Base-by-base conservation (phyloP, 1,140 invertebrate species). In the Lepidurus couesii region DNA sequence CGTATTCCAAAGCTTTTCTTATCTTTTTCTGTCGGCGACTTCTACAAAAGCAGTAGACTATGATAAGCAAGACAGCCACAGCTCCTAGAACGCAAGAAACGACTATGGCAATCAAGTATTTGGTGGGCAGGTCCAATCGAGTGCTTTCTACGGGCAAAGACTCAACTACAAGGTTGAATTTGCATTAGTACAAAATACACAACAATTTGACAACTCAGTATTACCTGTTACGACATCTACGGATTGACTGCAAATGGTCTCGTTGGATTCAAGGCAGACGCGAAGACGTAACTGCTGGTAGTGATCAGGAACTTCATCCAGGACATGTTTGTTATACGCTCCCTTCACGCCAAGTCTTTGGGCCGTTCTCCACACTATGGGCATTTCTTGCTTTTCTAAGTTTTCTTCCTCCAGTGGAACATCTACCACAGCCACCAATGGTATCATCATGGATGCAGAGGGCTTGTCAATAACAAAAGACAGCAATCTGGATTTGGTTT, bases 1-100 rank as follows among this genome's bases (percentile, higher is more conserved):
- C 93, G 91, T 94, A 93, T 86, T 95, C 93, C 84, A 94, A 94
- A 84, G 95, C 93, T 85, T 95, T 96, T 80, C 92, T 91, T n/a
- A 84, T 80, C 84, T 94, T 93, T 75, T 90, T 91, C 84, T 93
- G 92, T 21, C 91, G 92, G 79, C 90, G 89, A 21, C 81, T 79
- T 81, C 92, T 92, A 85, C 93, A 95, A 77, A 93, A 92, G 83
- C 93, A 96, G 87, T 94, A 96, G 80, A 95, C 88, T 77, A 94
- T 87, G 34, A 94, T 84, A 8, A 96, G 85, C 16, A 90, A 90
- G 45, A 92, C 87, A 83, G 94, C 92, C 0, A 95, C 86, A 1
- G 94, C 85, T 81, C 93, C 91, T 9, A 95, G 91, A 21, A 93
- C 90, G 80, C 91, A 92, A 44, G 92, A 92, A 9, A 95, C 92